Evolutionary conservation across 2,113 vertebrate species (phyloP).

Genomic region (Anoplopoma fimbria): DNA sequence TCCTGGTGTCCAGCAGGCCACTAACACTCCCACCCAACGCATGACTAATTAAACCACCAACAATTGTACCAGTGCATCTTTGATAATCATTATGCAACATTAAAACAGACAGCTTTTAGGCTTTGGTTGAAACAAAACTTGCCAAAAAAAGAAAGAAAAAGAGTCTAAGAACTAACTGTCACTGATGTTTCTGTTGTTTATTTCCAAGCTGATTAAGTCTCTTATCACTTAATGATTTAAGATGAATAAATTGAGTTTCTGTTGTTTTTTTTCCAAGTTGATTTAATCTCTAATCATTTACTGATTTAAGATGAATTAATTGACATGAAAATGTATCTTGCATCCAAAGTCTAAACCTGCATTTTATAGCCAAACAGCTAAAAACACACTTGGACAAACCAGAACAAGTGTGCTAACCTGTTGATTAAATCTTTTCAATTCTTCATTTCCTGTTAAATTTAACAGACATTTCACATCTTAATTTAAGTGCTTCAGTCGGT

Average conservation of each 20-base stretch:
- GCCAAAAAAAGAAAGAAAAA: not conserved
- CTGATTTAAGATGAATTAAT: not conserved
- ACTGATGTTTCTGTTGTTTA: not conserved
- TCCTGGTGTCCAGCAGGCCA: constrained; percentile 41
- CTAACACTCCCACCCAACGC: constrained; percentile 40
- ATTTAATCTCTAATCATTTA: too few relatives aligned
- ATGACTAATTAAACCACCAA: constrained; percentile 61
- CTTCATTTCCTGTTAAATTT: not conserved
- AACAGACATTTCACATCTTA: not conserved
- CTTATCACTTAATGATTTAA: not conserved
- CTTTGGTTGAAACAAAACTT: not conserved
- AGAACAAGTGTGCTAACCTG: not conserved
- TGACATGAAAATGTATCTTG: not conserved
- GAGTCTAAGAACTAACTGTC: too few relatives aligned
- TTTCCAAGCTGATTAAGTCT: not conserved
- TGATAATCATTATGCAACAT: constrained; percentile 8
- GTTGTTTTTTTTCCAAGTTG: too few relatives aligned
- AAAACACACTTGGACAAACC: not conserved
- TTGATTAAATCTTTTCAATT: not conserved
- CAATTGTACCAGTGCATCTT: not conserved
- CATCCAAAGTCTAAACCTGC: not conserved
- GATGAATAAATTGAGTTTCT: not conserved
- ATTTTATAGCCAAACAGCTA: not conserved
- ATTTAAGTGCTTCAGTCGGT: not conserved
- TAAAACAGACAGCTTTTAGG: not conserved